A percentile compares a stretch with the other conserved stretches of the same genome.
Conservation (phyloP, 2,888 invertebrate species). For the Gari tellinella region DNA sequence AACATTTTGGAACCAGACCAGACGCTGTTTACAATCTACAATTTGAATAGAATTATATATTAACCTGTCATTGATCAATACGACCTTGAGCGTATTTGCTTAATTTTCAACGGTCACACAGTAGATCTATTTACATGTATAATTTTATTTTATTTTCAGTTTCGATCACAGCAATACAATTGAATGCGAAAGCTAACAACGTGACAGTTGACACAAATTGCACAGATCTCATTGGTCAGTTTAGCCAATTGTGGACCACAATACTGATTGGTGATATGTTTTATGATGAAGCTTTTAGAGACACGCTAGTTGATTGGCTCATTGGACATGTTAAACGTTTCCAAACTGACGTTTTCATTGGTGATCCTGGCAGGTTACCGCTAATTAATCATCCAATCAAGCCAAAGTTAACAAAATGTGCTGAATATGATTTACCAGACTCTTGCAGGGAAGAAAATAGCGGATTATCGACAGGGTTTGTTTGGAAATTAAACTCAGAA, state of each 20-base stretch:
- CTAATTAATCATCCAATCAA: conserved; percentile 69
- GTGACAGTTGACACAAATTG: conserved; percentile 86
- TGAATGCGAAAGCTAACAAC: conserved; percentile 78
- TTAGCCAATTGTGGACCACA: conserved; percentile 85
- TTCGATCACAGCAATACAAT: conserved; percentile 73
- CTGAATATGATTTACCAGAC: conserved; percentile 62
- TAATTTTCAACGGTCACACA: too few relatives aligned
- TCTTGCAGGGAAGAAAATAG: conserved; percentile 68
- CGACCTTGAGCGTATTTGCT: too few relatives aligned
- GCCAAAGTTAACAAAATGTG: conserved; percentile 54
- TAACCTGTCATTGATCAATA: too few relatives aligned
- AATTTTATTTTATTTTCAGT: conserved; percentile 70
- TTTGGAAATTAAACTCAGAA: conserved; percentile 63
- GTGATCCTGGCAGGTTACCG: conserved; percentile 79
- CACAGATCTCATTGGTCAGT: conserved; percentile 85
- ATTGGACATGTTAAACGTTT: conserved; percentile 20
- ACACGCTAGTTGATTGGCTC: conserved; percentile 70
- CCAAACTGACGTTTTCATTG: conserved; percentile 70
- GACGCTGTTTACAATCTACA: too few relatives aligned
- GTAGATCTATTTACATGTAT: too few relatives aligned
- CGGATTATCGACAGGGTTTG: conserved; percentile 70
- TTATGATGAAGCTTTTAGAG: conserved; percentile 86
- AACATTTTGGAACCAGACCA: too few relatives aligned
- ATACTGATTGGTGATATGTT: conserved; percentile 90
- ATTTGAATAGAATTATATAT: too few relatives aligned